Conservation (phyloP, 2,797 vertebrate species). For the Hirundo rustica region DNA sequence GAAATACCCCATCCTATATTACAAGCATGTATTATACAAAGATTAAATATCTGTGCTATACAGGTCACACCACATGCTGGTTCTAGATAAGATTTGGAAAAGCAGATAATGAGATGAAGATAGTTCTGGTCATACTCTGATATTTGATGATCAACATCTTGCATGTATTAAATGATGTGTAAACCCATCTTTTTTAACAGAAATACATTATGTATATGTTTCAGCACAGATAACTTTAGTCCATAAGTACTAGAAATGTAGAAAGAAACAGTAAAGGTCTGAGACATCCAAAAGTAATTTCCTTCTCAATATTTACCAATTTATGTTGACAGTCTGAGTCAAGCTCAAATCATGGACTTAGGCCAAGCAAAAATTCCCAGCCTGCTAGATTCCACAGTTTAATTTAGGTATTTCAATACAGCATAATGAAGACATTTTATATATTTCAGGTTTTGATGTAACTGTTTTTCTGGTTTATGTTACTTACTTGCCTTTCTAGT, state of each 20-base stretch:
- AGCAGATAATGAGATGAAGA: slow-evolving; percentile 16
- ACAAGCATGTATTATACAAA: slow-evolving; percentile 7
- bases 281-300: neutral
- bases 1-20: slow-evolving; percentile 21
- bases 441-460: neutral
- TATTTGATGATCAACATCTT: slow-evolving; percentile 35
- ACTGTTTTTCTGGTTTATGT: neutral
- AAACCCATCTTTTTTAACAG: slow-evolving; percentile 23
- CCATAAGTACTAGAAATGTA: neutral
- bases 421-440: neutral
- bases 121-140: neutral
- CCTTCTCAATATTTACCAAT: neutral
- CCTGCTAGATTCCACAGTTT: neutral
- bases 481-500: neutral
- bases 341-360: neutral
- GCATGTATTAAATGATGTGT: neutral
- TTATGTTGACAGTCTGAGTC: neutral
- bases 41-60: neutral
- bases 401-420: neutral
- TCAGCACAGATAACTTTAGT: neutral
- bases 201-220: neutral
- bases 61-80: neutral
- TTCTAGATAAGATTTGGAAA: neutral
- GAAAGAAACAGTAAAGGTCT: neutral
- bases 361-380: neutral